Base-by-base conservation (phyloP, 2,888 invertebrate genomes). In the Noctua fimbriata region DNA sequence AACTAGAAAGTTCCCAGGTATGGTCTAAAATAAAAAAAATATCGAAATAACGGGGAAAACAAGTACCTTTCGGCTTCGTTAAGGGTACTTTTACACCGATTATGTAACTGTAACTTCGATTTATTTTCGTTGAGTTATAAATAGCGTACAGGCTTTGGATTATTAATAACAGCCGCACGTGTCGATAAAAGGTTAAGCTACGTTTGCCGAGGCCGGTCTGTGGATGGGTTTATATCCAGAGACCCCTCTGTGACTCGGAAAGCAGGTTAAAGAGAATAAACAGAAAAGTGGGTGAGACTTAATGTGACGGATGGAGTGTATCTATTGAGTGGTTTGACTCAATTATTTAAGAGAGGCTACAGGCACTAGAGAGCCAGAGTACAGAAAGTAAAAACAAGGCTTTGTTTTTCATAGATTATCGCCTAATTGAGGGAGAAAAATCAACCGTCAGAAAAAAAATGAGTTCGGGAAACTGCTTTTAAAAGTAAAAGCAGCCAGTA, bases 361-460 rank as follows among this genome's bases (percentile, higher is more conserved):
- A 28, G 77, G 14, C 12, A 49, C 49, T 41, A 14, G 63, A 32
- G 63, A 18, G 44, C 5, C 1, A 12, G 2, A 24, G 16, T 58
- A 78, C 21, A 49, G 76, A 67, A 14, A 21, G 2, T n/a, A 32
- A 72, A 10, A 52, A 24, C 52, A 47, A 75, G 36, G 16, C 60
- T 0, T 24, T 63, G 24, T 49, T 65, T 72, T 63, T 65, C 16
- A 58, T n/a, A 16, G 36, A 58, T 55, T 47, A n/a, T 12, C 32
- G n/a, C 3, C 18, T 44, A 18, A 14, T 58, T 44, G 16, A 58
- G 24, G 18, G 24, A 47, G 49, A 24, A 28, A 76, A 63, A 58
- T 32, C 24, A n/a, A 55, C 4, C 5, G 44, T 73, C 21, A 6
- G 32, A 60, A 72, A 60, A 60, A 72, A 3, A 4, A 4, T 2